These are phyloP conservation scores for Drosophila testacea DNA, from an alignment of 2,888 invertebrate genomes.

Conservation along the genomic window DNA sequence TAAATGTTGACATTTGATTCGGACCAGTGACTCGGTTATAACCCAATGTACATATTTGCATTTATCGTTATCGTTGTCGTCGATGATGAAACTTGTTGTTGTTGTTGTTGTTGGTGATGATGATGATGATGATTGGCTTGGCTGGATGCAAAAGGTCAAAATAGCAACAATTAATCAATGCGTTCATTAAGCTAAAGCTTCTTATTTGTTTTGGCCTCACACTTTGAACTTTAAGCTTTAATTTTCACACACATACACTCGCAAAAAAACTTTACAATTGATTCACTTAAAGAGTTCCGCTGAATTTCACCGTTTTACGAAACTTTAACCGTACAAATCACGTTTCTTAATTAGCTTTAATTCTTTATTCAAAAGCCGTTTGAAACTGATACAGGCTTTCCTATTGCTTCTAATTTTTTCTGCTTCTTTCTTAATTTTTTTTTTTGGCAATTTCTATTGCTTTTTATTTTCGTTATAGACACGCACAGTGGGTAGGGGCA, in stretches of 20 bases:
- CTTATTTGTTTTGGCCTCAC: slow-evolving; percentile 19
- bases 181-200: slow-evolving; percentile 30
- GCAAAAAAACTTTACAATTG: slow-evolving; percentile 17
- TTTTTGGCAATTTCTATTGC: slow-evolving; percentile 52
- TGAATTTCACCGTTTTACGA: slow-evolving; percentile 33
- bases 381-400: slow-evolving; percentile 27
- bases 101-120: neutral
- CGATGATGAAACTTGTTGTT: neutral
- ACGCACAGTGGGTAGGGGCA: slow-evolving; percentile 59
- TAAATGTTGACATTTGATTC: slow-evolving; percentile 52
- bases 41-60: slow-evolving; percentile 9
- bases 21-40: slow-evolving; percentile 23
- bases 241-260: slow-evolving; percentile 14
- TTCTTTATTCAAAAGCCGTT: slow-evolving; percentile 40
- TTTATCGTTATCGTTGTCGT: slow-evolving; percentile 8
- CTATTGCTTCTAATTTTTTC: slow-evolving; percentile 16
- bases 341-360: slow-evolving; percentile 41
- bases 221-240: slow-evolving; percentile 23
- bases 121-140: too few relatives aligned
- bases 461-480: slow-evolving; percentile 54
- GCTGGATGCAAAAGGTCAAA: slow-evolving; percentile 56
- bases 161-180: slow-evolving; percentile 64
- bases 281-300: slow-evolving; percentile 19
- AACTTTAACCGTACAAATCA: slow-evolving; percentile 2
- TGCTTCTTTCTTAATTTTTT: slow-evolving; percentile 11